Percentiles rank a stretch among this genome's conserved stretches.
Evolutionary conservation across 2,113 vertebrate species (phyloP).

Genomic region (Elgaria multicarinata): DNA sequence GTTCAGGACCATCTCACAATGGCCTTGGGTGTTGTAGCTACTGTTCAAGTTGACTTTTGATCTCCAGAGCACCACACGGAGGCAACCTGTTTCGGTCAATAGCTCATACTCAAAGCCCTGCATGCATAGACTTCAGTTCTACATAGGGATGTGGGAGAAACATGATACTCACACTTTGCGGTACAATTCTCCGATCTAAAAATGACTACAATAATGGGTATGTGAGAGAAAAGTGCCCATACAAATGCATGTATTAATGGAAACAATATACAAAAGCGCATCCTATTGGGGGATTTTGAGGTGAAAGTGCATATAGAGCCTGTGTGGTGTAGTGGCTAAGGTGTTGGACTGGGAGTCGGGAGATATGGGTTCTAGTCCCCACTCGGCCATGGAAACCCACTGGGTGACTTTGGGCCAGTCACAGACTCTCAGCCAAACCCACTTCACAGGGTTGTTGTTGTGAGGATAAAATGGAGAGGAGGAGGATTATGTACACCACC

Average conservation of each 20-base stretch:
- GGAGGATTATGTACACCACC: too few species aligned
- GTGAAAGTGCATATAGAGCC: neutral
- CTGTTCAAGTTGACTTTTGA: neutral
- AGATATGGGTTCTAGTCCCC: too few species aligned
- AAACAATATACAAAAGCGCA: neutral
- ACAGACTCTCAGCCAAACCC: too few species aligned
- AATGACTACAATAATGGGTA: neutral
- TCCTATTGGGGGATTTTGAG: neutral
- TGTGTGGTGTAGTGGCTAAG: too few species aligned
- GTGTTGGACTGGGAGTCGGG: too few species aligned
- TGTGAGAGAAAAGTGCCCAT: neutral
- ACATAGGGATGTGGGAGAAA: neutral
- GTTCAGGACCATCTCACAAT: neutral
- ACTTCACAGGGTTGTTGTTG: too few species aligned
- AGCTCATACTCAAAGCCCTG: too few species aligned
- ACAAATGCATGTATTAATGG: neutral
- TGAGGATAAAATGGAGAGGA: too few species aligned
- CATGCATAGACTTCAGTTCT: neutral
- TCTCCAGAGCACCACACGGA: neutral
- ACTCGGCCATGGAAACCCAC: too few species aligned
- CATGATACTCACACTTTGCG: neutral
- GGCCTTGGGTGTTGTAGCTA: neutral
- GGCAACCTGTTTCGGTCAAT: neutral
- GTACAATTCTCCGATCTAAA: neutral
- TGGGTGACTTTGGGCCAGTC: too few species aligned